Evolutionary conservation across 2,888 invertebrate species (phyloP).

Genomic region (Pimpla rufipes): DNA sequence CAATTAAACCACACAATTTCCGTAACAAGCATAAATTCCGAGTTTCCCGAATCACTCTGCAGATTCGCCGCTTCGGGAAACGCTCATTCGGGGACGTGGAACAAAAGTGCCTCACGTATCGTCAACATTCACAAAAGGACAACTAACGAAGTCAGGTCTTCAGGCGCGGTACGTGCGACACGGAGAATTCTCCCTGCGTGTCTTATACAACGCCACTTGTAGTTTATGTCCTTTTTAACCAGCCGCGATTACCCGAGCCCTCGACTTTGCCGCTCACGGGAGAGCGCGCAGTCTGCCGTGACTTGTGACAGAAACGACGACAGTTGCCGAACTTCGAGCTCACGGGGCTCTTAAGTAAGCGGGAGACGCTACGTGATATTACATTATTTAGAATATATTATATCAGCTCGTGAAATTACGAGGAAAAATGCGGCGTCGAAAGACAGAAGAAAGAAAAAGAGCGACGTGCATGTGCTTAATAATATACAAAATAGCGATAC

Average conservation of each 20-base stretch:
- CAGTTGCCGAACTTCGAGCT: slow-evolving; percentile 72
- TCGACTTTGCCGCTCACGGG: slow-evolving; percentile 52
- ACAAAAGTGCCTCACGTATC: not conserved
- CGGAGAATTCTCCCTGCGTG: slow-evolving; percentile 52
- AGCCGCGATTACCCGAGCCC: slow-evolving; percentile 75
- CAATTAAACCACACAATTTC: no score
- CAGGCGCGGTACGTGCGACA: slow-evolving; percentile 39
- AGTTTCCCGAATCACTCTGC: not conserved
- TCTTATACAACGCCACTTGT: slow-evolving; percentile 74
- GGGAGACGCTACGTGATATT: slow-evolving; percentile 74
- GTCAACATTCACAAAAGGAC: slow-evolving; percentile 2
- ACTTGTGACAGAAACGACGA: slow-evolving; percentile 65
- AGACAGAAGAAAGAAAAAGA: slow-evolving; percentile 9
- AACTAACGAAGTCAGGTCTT: slow-evolving; percentile 26
- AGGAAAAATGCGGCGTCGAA: slow-evolving; percentile 41
- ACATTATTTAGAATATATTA: slow-evolving; percentile 78
- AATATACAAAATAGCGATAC: not conserved
- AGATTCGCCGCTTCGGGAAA: not conserved
- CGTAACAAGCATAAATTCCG: no score
- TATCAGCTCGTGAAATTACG: slow-evolving; percentile 69
- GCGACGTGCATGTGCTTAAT: no score
- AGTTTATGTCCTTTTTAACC: slow-evolving; percentile 78
- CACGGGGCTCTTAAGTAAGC: slow-evolving; percentile 72
- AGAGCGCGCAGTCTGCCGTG: slow-evolving; percentile 43
- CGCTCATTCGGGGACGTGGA: no score